Conservation (phyloP, 2,888 invertebrate species). For the Drosophila peninsularis region DNA sequence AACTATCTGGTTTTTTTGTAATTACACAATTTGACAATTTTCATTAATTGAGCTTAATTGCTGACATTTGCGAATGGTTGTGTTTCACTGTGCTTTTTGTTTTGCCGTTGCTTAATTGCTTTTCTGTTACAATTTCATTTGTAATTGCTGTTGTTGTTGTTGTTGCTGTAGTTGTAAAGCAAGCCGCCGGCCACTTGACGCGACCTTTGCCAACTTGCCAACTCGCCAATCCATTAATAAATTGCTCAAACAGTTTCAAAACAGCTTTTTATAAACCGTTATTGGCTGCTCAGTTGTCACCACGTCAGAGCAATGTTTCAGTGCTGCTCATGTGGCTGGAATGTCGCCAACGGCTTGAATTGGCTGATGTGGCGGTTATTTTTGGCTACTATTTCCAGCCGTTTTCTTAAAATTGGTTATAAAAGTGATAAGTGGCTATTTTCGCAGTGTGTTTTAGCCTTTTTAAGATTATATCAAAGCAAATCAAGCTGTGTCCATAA, state of each 20-base stretch:
- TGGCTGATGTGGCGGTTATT: not conserved
- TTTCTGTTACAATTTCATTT: conserved; percentile 74
- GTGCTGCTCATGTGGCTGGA: not conserved
- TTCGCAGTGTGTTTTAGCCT: too few relatives aligned
- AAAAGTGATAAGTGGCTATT: too few relatives aligned
- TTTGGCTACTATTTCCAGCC: too few relatives aligned
- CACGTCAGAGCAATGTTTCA: conserved; percentile 26
- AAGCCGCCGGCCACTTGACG: conserved; percentile 13
- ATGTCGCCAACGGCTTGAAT: not conserved
- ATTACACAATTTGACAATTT: conserved; percentile 72
- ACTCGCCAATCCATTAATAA: conserved; percentile 50
- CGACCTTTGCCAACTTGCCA: conserved; percentile 49
- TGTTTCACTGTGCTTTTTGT: conserved; percentile 41
- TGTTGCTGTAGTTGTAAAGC: conserved; percentile 17
- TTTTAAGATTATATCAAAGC: too few relatives aligned
- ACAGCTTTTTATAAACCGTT: conserved; percentile 26
- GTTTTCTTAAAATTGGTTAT: too few relatives aligned
- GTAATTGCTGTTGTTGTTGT: conserved; percentile 29
- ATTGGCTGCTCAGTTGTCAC: conserved; percentile 14
- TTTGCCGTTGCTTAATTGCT: conserved; percentile 64
- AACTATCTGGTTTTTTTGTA: conserved; percentile 32
- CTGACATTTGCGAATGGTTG: conserved; percentile 55
- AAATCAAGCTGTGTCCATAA: too few relatives aligned
- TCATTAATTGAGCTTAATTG: conserved; percentile 75
- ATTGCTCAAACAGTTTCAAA: conserved; percentile 32